Evolutionary conservation across 2,888 invertebrate genomes (phyloP), one percentile per base, ranked within the genome.

Genomic region (Nemapogon koenigi): DNA sequence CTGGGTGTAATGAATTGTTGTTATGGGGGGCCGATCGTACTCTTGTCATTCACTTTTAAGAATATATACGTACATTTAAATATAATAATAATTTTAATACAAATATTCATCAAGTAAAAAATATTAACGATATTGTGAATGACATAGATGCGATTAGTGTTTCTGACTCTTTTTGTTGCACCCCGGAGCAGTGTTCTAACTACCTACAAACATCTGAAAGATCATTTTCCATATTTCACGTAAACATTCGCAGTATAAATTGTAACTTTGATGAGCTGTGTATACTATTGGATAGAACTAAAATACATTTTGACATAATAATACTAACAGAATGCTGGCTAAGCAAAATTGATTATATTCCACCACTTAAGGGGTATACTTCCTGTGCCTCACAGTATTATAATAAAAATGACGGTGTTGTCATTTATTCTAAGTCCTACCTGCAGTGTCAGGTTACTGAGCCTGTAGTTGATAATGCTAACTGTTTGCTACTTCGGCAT

Each of bases 381-480:
- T 1, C n/a, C 10, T 31, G 15, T 8, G 26, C 31, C n/a, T n/a
- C 10, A 4, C 30, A 31, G 2, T 11, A 16, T 13, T 10, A 3
- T n/a, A 22, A 31, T 11, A 25, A 38, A 31, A 38, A 38, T n/a
- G 25, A 38, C 17, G 38, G 38, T 10, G 38, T 38, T 4, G 17
- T 31, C 2, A 32, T 38, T 3, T 38, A 38, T 25, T 4, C 16
- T n/a, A 38, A 16, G 25, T n/a, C 14, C 13, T 17, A 13, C 15
- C 16, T 29, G 6, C 6, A 26, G 2, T 8, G 11, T 2, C 3
- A 10, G 2, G 31, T 31, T 4, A 16, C 16, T 3, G 31, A 38
- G 13, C 13, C 22, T 3, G 15, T 8, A 3, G 8, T 29, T n/a
- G 10, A 10, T 7, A 22, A 22, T 10, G 22, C 1, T 8, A 15